These are phyloP conservation scores for Eucidaris tribuloides DNA, from an alignment of 35 echinoderm and acorn worm species.

Conservation along the genomic window DNA sequence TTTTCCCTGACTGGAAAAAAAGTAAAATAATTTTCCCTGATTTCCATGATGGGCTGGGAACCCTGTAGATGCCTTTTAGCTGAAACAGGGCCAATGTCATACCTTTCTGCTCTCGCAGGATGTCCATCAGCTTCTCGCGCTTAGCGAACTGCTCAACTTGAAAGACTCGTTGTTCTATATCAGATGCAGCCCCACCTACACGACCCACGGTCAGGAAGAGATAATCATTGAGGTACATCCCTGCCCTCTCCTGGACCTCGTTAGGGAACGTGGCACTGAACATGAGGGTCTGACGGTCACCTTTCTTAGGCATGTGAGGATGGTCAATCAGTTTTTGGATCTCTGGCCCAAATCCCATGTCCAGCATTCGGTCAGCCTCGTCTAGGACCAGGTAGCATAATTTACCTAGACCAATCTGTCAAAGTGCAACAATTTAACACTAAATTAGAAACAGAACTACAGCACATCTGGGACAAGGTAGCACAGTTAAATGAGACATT, in stretches of 20 bases:
- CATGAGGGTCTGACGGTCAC: slow-evolving; percentile 81
- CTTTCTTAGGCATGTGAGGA: slow-evolving; percentile 88
- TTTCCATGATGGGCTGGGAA: too few relatives aligned
- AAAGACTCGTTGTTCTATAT: slow-evolving; percentile 74
- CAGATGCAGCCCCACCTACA: slow-evolving; percentile 79
- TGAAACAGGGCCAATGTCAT: too few relatives aligned
- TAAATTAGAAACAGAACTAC: background rate
- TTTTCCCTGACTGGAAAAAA: too few relatives aligned
- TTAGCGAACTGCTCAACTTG: slow-evolving; percentile 59
- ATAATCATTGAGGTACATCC: slow-evolving; percentile 85
- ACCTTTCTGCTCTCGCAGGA: slow-evolving; percentile 57
- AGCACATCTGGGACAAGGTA: too few relatives aligned
- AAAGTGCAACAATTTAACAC: background rate
- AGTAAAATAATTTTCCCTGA: too few relatives aligned
- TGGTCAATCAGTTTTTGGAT: slow-evolving; percentile 83
- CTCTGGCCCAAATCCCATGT: slow-evolving; percentile 97
- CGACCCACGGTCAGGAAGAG: slow-evolving; percentile 89
- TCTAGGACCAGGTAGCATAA: slow-evolving; percentile 79
- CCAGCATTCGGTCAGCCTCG: slow-evolving; percentile 97
- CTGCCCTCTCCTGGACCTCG: slow-evolving; percentile 85
- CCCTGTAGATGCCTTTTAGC: too few relatives aligned
- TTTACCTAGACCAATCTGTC: slow-evolving; percentile 79
- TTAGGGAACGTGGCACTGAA: slow-evolving; percentile 96
- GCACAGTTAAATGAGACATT: too few relatives aligned
- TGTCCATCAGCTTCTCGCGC: slow-evolving; percentile 81